Base-by-base conservation (phyloP, 1,140 invertebrate genomes). In the Agrilus planipennis region DNA sequence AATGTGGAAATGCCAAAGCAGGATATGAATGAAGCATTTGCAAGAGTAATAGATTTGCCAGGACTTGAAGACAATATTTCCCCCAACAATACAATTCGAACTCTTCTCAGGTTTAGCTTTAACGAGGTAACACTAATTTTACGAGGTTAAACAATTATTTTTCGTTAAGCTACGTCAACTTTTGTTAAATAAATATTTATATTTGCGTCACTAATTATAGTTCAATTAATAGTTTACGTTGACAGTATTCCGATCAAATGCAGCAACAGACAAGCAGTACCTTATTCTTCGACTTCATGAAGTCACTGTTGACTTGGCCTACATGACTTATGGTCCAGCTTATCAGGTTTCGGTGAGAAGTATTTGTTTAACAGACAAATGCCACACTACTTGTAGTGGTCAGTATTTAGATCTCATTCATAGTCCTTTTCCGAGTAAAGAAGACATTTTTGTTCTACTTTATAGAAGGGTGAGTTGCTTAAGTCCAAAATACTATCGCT, bases 51-150 rank as follows among this genome's bases (percentile, higher is more conserved):
- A 1, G 81, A 85, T 56, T 68, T 86, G 18, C 84, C 82, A 12
- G 81, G 84, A 6, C 84, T 89, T 47, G 84, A 89, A 55, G 86
- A 89, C 51, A 87, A 84, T 52, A 74, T 84, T 2, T 88, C 84
- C 0, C 77, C 79, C 0, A 76, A 73, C 47, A 89, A 88, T 59
- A 74, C 70, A 39, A 82, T 88, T 31, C 73, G 72, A 42, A 68
- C 79, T 14, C 65, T 87, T 29, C 65, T 84, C 36, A 67, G 85
- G 47, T 75, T 86, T 51, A 71, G 81, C 12, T 68, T 87, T 29
- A 81, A 79, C 62, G 75, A 84, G 67, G 72, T 74, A 54, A 51
- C 23, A 25, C 19, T 28, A 4, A 9, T 4, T 37, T 35, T 34
- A 36, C 27, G 15, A 21, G 36, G 28, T n/a, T 25, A 25, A 25